Percentiles rank a stretch among this genome's conserved stretches.
Conservation (phyloP, 2,113 vertebrate species). For the Marcusenius ussheri region DNA sequence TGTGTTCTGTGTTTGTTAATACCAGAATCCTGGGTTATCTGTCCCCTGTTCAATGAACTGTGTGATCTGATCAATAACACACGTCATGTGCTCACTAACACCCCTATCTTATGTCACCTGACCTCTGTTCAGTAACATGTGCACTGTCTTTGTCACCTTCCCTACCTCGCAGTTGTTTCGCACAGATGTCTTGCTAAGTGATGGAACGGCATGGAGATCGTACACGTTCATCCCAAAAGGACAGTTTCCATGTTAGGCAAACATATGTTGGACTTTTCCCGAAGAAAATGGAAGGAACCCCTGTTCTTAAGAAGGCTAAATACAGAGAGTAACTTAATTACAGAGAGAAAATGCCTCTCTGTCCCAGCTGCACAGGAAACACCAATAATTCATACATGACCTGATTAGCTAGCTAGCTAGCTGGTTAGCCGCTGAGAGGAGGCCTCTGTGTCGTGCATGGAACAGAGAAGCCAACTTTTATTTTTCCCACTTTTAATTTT, state of each 20-base stretch:
- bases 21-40: not conserved
- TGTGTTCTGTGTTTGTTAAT: not conserved
- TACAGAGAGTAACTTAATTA: not conserved
- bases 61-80: not conserved
- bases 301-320: slow-evolving; percentile 6
- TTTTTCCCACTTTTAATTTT: not conserved
- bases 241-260: not conserved
- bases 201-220: not conserved
- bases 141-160: not conserved
- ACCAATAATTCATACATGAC: not conserved
- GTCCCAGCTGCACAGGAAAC: not conserved
- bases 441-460: not conserved
- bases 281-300: not conserved
- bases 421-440: not conserved
- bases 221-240: not conserved
- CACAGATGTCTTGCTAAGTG: not conserved
- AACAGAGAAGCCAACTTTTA: not conserved
- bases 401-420: not conserved
- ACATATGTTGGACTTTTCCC: not conserved
- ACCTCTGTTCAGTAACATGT: not conserved
- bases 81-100: not conserved
- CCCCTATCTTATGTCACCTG: not conserved
- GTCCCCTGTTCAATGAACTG: not conserved
- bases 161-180: not conserved
- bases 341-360: not conserved